Conservation (phyloP, 2,797 vertebrate species). For the Platyrinchus mystaceus region DNA sequence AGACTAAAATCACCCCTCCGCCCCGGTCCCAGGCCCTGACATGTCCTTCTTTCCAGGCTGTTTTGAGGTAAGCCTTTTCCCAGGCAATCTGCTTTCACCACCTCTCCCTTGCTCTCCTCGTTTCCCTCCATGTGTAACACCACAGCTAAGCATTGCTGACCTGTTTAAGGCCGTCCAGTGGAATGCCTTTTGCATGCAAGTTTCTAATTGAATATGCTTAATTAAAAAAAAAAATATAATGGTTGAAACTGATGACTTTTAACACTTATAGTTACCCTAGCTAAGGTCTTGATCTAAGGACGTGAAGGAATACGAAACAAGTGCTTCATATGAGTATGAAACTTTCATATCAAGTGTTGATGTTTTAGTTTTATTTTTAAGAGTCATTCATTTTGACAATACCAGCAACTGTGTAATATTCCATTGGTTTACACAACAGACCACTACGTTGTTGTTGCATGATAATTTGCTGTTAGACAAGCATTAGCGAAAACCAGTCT, state of each 20-base stretch:
- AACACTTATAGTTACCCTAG: neutral
- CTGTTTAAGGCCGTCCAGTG: neutral
- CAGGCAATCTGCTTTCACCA: neutral
- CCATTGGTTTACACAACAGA: neutral
- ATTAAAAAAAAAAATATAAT: neutral
- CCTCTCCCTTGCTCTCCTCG: neutral
- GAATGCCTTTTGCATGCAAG: neutral
- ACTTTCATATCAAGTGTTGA: neutral
- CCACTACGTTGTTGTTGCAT: neutral
- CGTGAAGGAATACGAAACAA: neutral
- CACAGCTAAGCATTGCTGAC: neutral
- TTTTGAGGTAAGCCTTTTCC: neutral
- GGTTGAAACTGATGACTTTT: neutral
- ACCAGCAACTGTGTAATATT: neutral
- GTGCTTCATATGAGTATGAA: neutral
- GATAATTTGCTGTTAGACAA: neutral
- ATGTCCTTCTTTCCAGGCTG: neutral
- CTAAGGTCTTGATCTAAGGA: neutral
- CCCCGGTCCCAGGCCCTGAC: neutral
- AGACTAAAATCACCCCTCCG: neutral
- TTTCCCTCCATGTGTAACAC: neutral
- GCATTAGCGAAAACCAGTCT: neutral
- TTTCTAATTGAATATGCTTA: neutral
- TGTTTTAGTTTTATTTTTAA: neutral
- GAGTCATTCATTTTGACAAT: neutral